Evolutionary conservation across 2,797 vertebrate species (phyloP), one percentile per base, ranked within the genome.

Genomic region (Margarornis squamiger): DNA sequence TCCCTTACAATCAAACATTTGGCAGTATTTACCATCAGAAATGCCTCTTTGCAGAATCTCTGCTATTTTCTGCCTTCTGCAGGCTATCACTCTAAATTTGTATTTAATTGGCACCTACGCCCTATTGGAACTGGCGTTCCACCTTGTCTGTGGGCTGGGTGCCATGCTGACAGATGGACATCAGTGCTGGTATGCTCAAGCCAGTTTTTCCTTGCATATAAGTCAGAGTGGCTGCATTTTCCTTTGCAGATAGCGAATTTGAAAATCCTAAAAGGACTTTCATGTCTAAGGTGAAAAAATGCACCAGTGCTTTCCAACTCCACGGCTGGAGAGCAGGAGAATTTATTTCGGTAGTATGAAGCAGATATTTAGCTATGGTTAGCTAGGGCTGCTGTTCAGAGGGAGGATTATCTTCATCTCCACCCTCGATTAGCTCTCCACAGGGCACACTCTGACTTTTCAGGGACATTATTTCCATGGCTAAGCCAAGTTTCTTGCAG

Each of bases 91-190:
- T 97, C 92, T 95, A 94, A 94, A 96, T 93, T 76, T 96, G 76
- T 93, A 88, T 93, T 92, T 97, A 95, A 96, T 89, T 97, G 97
- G 94, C 86, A 96, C 87, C 92, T 86, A 82, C 3, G 3, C 62
- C 77, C 93, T 95, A 23, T 73, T 88, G 94, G 93, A 93, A 76
- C 34, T 90, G 92, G 81, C 0, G 0, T 87, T 79, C 74, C 79
- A 96, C 93, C 85, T 97, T 96, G 92, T 65, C 48, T 46, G 41
- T 63, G 97, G 97, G 98, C 97, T 90, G 26, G 21, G 70, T 87
- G 97, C 97, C 97, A 86, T 29, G 54, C 74, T 97, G 92, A 83
- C 97, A 98, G 97, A 98, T 97, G 98, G 97, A 86, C 88, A 55
- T 75, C 93, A 96, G 96, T 97, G 73, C 93, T 98, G 97, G 95